Conservation (phyloP, 2,888 invertebrate genomes). For the Sarcophaga subvicina region DNA sequence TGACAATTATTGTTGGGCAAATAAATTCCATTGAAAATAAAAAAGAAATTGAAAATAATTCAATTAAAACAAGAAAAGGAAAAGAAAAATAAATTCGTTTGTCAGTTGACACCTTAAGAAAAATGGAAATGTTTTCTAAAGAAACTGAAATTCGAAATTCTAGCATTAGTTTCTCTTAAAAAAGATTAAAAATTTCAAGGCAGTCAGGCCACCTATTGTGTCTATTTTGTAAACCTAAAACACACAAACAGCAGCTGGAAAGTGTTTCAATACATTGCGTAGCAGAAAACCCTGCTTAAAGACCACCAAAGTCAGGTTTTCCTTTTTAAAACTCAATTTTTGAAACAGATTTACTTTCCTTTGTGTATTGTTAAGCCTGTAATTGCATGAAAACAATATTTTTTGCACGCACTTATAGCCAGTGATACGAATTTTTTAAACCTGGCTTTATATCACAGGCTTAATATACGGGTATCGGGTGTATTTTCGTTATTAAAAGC, state of each 20-base stretch:
- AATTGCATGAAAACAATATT: background rate
- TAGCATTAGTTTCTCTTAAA: background rate
- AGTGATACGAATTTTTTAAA: no score
- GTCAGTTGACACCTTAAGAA: no score
- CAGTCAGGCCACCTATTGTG: background rate
- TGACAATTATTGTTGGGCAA: constrained; percentile 30
- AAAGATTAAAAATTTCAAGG: background rate
- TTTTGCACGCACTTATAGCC: no score
- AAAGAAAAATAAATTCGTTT: no score
- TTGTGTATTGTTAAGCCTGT: background rate
- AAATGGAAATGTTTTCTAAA: no score
- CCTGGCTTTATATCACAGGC: no score
- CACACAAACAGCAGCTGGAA: background rate
- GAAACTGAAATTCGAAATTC: no score
- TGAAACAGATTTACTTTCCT: background rate
- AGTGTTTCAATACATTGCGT: no score
- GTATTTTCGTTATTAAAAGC: no score
- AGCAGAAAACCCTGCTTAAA: background rate
- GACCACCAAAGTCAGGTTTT: background rate
- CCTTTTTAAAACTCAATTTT: background rate
- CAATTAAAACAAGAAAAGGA: no score
- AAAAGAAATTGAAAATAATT: background rate
- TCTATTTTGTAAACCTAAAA: background rate
- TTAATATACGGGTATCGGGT: no score
- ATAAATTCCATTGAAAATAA: background rate